Conservation (phyloP, 2,888 invertebrate genomes). For the Nymphalis urticae region DNA sequence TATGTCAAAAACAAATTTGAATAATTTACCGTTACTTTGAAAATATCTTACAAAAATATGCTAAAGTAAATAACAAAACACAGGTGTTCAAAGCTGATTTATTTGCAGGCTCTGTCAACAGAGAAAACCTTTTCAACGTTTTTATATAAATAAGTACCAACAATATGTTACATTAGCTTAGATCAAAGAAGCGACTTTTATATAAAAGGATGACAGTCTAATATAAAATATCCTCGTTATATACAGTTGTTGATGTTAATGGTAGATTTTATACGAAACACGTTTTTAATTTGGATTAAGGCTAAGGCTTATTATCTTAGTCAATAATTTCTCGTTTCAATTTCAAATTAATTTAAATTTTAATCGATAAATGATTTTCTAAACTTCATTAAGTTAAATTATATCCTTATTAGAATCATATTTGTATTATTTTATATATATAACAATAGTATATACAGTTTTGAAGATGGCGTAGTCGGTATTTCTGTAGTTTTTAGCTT, state of each 20-base stretch:
- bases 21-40: neutral
- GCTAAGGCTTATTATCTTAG: neutral
- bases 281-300: constrained; percentile 13
- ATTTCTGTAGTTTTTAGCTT: no score
- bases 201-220: neutral
- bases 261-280: constrained; percentile 1
- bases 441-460: no score
- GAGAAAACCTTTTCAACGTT: constrained; percentile 15
- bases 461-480: no score
- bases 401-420: no score
- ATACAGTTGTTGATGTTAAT: neutral
- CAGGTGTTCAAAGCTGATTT: constrained; percentile 19
- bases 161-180: constrained; percentile 15
- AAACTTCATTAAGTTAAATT: neutral
- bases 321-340: neutral
- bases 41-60: constrained; percentile 10
- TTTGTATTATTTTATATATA: no score
- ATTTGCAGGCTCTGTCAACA: constrained; percentile 17
- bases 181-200: neutral
- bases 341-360: neutral
- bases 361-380: neutral
- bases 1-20: neutral
- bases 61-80: constrained; percentile 15
- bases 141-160: constrained; percentile 14
- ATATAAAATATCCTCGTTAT: neutral